A percentile compares a stretch with the other conserved stretches of the same genome.
These are phyloP conservation scores for Ceratothoa steindachneri DNA, from an alignment of 2,888 invertebrate genomes.

Conservation along the genomic window DNA sequence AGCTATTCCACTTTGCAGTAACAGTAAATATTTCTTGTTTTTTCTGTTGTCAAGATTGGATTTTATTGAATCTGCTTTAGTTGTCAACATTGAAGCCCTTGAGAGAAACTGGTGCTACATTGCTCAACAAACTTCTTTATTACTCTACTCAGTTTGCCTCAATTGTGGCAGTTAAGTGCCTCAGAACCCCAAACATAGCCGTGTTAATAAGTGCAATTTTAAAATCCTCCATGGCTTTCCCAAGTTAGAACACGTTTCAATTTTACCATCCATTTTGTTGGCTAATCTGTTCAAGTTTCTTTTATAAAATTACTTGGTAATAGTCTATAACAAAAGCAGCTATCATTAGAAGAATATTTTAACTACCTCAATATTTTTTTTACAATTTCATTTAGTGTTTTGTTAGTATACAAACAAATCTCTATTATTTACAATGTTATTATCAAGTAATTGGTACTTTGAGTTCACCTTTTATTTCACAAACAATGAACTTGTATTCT, in stretches of 20 bases:
- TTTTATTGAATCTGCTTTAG: not conserved
- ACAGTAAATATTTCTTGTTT: too few species aligned
- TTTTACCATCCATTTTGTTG: not conserved
- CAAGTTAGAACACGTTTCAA: not conserved
- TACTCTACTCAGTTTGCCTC: conserved; percentile 13
- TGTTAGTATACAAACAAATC: not conserved
- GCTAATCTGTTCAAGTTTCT: not conserved
- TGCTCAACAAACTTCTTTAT: conserved; percentile 9
- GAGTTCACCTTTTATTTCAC: not conserved
- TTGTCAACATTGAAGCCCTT: not conserved
- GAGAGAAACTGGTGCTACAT: conserved; percentile 10
- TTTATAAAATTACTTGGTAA: not conserved
- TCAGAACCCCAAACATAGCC: not conserved
- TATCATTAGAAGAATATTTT: not conserved
- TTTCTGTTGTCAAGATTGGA: too few species aligned
- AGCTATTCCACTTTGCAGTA: too few species aligned
- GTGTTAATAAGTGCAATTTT: not conserved
- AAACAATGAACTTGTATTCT: not conserved
- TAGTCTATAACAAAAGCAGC: not conserved
- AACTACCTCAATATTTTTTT: not conserved
- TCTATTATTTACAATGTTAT: not conserved
- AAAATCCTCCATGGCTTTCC: not conserved
- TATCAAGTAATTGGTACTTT: not conserved
- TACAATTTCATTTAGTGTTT: not conserved
- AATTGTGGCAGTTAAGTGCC: conserved; percentile 3